Evolutionary conservation across 2,888 invertebrate genomes (phyloP), one percentile per base, ranked within the genome.

Genomic region (Drosophila merina): DNA sequence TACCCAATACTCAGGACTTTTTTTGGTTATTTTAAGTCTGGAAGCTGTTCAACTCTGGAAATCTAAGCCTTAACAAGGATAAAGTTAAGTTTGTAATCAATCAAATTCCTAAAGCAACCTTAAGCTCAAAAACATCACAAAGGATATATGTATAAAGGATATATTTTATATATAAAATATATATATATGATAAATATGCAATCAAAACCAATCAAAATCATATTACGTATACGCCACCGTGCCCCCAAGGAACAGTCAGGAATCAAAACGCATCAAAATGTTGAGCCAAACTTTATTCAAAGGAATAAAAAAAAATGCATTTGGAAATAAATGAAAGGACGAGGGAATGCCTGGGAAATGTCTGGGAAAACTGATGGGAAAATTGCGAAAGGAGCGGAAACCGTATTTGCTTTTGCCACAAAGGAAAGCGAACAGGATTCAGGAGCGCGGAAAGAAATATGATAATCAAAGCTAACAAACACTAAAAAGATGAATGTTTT

Each of bases 161-260:
- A 28, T 5, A 28, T 28, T 28, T 28, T 28, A 5, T 5, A 5
- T 5, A 14, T 14, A 14, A 5, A 28, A 28, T 28, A 44, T 25
- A 44, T 44, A 20, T 42, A 3, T 42, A 40, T 12, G 5, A n/a
- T 33, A 10, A 9, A 33, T 36, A n/a, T 36, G 12, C 36, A 36
- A 36, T 78, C 71, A 67, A 84, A 82, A 70, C 85, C 87, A 82
- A 82, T 87, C 81, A 82, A 82, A 82, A 69, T 78, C 79, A 87
- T 76, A 85, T 85, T 85, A 85, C 85, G 68, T 68, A 84, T 81
- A 84, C 74, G 81, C 62, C 66, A 55, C 54, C 56, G 47, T 55
- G 45, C 40, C 48, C 54, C 31, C 31, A 12, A 40, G 51, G 66
- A 30, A 14, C 8, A 72, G 70, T 54, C 73, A 70, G 63, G 74